Conservation (phyloP, 2,888 invertebrate genomes). For the Nycteola revayana region DNA sequence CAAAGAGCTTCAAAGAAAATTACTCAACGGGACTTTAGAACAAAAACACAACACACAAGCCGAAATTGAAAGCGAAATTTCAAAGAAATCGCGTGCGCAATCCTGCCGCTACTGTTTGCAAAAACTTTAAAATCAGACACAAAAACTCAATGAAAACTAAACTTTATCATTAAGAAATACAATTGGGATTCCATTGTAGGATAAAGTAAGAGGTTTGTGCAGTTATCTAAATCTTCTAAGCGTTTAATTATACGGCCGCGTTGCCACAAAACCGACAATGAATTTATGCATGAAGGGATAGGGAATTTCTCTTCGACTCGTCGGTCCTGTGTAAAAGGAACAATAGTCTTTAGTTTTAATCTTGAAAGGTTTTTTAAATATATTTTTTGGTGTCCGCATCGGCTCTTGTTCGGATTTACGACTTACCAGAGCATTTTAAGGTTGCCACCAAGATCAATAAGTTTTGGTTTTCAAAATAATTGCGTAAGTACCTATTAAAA, state of each 20-base stretch:
- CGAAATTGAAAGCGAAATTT: slow-evolving; percentile 48
- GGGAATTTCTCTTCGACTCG: slow-evolving; percentile 55
- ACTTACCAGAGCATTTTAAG: slow-evolving; percentile 34
- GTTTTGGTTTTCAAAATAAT: no score
- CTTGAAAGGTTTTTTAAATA: slow-evolving; percentile 49
- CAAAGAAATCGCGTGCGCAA: slow-evolving; percentile 57
- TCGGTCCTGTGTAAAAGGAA: slow-evolving; percentile 63
- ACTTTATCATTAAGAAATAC: slow-evolving; percentile 39
- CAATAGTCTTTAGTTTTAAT: slow-evolving; percentile 79
- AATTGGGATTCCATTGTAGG: slow-evolving; percentile 35
- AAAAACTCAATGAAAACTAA: slow-evolving; percentile 32
- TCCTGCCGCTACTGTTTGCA: slow-evolving; percentile 50
- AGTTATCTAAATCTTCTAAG: slow-evolving; percentile 55
- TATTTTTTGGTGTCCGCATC: slow-evolving; percentile 57
- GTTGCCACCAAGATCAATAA: no score
- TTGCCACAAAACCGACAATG: slow-evolving; percentile 68
- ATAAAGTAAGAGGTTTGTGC: slow-evolving; percentile 33
- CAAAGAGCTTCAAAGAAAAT: slow-evolving; percentile 43
- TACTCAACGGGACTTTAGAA: slow-evolving; percentile 42
- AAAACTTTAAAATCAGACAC: slow-evolving; percentile 39
- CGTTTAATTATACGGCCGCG: slow-evolving; percentile 68
- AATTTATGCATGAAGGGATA: slow-evolving; percentile 76
- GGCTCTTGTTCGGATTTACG: slow-evolving; percentile 65
- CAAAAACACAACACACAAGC: slow-evolving; percentile 45
- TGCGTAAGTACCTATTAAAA: no score